Conservation (phyloP, 2,113 vertebrate species). For the Indicator maculatus region DNA sequence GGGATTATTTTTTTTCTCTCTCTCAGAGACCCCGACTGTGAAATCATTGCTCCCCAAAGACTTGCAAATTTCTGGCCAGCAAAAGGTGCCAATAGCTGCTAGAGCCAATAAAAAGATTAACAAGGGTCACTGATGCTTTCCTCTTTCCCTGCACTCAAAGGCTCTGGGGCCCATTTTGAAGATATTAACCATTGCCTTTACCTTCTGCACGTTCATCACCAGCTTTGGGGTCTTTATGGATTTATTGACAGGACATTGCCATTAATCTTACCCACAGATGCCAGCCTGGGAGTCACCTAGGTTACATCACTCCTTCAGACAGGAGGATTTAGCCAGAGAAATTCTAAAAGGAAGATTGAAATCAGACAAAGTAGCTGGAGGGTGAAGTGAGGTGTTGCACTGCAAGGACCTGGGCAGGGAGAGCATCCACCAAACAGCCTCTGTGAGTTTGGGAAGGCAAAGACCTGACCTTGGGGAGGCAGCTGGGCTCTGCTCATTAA, state of each 20-base stretch:
- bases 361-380: not conserved
- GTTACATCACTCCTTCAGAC: slow-evolving; percentile 11
- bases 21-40: slow-evolving; percentile 33
- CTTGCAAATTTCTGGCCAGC: slow-evolving; percentile 60
- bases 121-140: slow-evolving; percentile 67
- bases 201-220: slow-evolving; percentile 20
- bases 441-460: not conserved
- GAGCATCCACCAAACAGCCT: not conserved
- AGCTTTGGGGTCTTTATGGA: slow-evolving; percentile 58
- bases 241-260: slow-evolving; percentile 62
- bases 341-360: not conserved
- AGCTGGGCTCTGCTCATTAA: not conserved
- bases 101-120: slow-evolving; percentile 73
- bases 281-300: slow-evolving; percentile 25
- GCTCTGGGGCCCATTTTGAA: slow-evolving; percentile 69
- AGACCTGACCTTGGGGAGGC: not conserved
- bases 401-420: not conserved
- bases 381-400: not conserved
- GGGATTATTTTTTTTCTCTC: slow-evolving; percentile 23
- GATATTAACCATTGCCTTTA: slow-evolving; percentile 61
- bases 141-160: slow-evolving; percentile 40
- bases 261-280: slow-evolving; percentile 56
- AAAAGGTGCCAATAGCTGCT: slow-evolving; percentile 73
- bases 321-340: not conserved
- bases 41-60: slow-evolving; percentile 68